A percentile compares a stretch with the other conserved stretches of the same genome.
phyloP scores from a whole-genome alignment of 2,888 invertebrate species.

The Dimorphilus gyrociliatus region DNA sequence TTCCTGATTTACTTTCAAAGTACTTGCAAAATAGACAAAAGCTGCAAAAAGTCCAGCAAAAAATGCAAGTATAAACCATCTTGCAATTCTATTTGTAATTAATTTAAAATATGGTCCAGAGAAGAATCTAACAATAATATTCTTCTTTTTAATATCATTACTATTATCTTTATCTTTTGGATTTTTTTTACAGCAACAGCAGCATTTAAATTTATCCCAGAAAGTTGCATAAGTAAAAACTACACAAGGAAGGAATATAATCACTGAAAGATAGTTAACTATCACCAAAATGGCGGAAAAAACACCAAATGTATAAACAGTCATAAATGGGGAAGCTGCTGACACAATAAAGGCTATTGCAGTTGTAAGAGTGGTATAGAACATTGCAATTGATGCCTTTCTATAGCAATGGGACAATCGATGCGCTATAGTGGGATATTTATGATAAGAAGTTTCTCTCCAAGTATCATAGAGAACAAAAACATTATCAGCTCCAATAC shows the following conservation, averaged over 20 bases:
- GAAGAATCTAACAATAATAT: conserved; percentile 17
- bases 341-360: conserved; percentile 25
- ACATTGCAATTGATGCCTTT: conserved; percentile 22
- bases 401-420: conserved; percentile 23
- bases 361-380: conserved; percentile 28
- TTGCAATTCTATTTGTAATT: conserved; percentile 12
- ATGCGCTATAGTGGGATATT: conserved; percentile 14
- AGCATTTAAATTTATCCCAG: conserved; percentile 12
- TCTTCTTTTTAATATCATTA: too few relatives aligned
- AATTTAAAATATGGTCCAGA: conserved; percentile 14
- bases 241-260: conserved; percentile 26
- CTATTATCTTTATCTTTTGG: too few relatives aligned
- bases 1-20: conserved; percentile 20
- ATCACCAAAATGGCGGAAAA: conserved; percentile 23
- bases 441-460: conserved; percentile 16
- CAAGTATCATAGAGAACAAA: conserved; percentile 31
- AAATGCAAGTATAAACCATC: conserved; percentile 14
- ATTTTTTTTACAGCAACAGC: conserved; percentile 9
- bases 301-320: conserved; percentile 21
- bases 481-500: conserved; percentile 30
- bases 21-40: conserved; percentile 16
- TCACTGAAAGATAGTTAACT: conserved; percentile 29
- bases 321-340: conserved; percentile 22
- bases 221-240: conserved; percentile 14
- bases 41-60: conserved; percentile 12